Conservation (phyloP, 2,888 invertebrate genomes). For the Caradrina clavipalpis region DNA sequence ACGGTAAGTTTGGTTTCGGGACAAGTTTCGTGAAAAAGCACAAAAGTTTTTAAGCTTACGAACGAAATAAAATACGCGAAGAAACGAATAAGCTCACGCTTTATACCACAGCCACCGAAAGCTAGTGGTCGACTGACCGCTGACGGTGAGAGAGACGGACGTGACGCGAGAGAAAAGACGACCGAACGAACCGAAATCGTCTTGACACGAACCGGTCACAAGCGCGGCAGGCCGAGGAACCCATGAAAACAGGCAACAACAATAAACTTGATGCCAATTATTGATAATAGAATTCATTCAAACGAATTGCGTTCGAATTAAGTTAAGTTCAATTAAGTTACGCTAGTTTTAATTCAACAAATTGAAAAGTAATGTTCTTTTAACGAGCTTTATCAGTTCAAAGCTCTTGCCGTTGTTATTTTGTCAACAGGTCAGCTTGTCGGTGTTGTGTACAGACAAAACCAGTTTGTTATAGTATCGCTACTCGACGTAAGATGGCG, state of each 20-base stretch:
- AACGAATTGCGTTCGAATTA: not conserved
- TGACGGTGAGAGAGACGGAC: constrained; percentile 32
- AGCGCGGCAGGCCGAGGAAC: constrained; percentile 54
- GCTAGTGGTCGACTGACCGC: constrained; percentile 67
- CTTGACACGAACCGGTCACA: constrained; percentile 66
- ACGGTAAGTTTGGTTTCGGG: not conserved
- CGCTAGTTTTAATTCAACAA: constrained; percentile 50
- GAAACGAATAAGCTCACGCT: constrained; percentile 40
- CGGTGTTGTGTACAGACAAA: constrained; percentile 1
- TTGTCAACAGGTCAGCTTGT: not conserved
- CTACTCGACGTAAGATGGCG: constrained; percentile 74
- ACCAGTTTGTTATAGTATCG: constrained; percentile 46
- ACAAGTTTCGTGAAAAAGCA: constrained; percentile 13
- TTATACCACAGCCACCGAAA: constrained; percentile 49
- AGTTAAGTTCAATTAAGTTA: not conserved
- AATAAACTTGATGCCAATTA: constrained; percentile 23
- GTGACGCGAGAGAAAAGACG: constrained; percentile 7
- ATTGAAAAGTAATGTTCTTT: not conserved
- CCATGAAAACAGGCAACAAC: constrained; percentile 41
- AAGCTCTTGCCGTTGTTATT: constrained; percentile 34
- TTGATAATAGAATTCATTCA: constrained; percentile 3
- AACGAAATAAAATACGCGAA: constrained; percentile 62
- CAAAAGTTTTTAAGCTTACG: constrained; percentile 56
- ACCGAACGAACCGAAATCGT: constrained; percentile 37
- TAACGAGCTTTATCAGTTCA: constrained; percentile 54